Evolutionary conservation across 2,113 vertebrate genomes (phyloP).

Genomic region (Macquaria australasica): DNA sequence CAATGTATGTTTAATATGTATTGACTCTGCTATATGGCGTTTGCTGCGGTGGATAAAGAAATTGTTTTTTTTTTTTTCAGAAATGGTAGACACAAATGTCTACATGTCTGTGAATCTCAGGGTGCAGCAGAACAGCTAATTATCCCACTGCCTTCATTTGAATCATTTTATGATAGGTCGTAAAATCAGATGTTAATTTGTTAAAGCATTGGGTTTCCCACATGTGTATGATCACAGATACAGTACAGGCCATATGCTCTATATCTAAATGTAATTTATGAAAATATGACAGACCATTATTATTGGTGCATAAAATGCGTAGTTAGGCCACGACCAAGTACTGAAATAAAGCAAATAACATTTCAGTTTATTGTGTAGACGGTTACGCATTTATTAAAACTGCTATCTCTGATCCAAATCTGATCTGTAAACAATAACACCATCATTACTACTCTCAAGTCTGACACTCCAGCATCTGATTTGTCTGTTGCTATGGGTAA

Average conservation of each 20-base stretch:
- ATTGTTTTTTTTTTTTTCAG: not conserved
- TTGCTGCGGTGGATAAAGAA: constrained; percentile 13
- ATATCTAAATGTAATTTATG: not conserved
- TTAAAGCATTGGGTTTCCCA: not conserved
- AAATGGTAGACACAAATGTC: not conserved
- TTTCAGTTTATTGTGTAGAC: not conserved
- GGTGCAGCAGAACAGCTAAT: not conserved
- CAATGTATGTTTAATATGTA: constrained; percentile 1
- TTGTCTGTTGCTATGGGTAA: constrained; percentile 25
- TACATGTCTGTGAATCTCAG: not conserved
- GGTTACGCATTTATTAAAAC: not conserved
- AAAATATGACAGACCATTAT: not conserved
- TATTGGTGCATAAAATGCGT: not conserved
- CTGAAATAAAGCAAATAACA: constrained; percentile 7
- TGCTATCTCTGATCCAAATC: not conserved
- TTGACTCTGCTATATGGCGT: not conserved
- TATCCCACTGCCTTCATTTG: not conserved
- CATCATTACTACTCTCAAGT: constrained; percentile 2
- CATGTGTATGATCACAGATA: not conserved
- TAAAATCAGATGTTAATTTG: not conserved
- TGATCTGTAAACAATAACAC: not conserved
- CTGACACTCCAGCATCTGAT: constrained; percentile 31
- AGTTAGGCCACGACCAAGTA: not conserved
- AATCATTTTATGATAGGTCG: not conserved
- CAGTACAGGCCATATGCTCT: not conserved